phyloP scores from a whole-genome alignment of 2,888 invertebrate genomes.

The Cerastis rubricosa region DNA sequence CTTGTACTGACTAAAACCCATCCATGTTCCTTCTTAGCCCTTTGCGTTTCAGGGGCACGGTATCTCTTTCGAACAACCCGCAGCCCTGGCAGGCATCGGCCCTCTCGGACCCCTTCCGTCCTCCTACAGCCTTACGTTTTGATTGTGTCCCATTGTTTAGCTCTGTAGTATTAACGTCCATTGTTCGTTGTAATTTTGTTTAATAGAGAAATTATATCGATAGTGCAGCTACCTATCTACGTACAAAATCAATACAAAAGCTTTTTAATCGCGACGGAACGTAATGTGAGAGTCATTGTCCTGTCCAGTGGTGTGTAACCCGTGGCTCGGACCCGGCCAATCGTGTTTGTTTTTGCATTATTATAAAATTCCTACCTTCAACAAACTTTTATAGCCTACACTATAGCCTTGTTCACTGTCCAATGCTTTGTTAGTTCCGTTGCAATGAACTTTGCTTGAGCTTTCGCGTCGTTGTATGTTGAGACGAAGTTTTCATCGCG shows the following conservation, averaged over 20 bases:
- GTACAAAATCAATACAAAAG: constrained; percentile 41
- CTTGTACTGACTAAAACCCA: no score
- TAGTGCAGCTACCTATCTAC: constrained; percentile 7
- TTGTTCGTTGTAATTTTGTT: neutral
- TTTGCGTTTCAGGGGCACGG: no score
- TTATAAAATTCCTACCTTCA: constrained; percentile 85
- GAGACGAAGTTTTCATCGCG: neutral
- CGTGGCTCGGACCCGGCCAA: constrained; percentile 77
- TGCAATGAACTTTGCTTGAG: constrained; percentile 4
- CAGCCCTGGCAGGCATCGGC: no score
- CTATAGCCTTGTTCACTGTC: constrained; percentile 58
- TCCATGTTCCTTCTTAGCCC: no score
- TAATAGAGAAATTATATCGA: constrained; percentile 8
- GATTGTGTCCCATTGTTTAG: no score
- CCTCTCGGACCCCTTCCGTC: no score
- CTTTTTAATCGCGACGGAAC: constrained; percentile 59
- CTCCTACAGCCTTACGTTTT: no score
- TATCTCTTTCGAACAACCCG: no score
- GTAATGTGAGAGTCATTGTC: constrained; percentile 82
- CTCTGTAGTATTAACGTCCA: neutral
- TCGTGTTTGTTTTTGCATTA: constrained; percentile 87
- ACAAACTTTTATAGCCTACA: constrained; percentile 56
- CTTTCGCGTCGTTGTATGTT: constrained; percentile 35
- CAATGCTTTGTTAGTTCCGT: constrained; percentile 64
- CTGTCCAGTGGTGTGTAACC: constrained; percentile 84